Conservation (phyloP, 2,888 invertebrate species). For the Stenodema calcarata region DNA sequence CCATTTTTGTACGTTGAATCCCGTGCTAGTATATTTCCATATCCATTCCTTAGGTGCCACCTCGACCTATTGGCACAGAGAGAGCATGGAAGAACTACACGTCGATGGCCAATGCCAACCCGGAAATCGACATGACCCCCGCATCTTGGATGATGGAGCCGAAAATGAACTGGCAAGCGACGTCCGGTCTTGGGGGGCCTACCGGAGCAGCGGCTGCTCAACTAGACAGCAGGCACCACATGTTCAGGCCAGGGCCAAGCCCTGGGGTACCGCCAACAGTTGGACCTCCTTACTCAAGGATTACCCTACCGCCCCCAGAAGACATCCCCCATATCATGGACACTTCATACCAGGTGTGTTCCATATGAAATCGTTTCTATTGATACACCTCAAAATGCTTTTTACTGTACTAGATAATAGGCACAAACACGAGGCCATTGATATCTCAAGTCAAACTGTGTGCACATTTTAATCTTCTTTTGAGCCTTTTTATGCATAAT, state of each 20-base stretch:
- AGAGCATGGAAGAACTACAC: slow-evolving; percentile 72
- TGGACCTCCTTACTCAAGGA: slow-evolving; percentile 50
- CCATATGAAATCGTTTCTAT: neutral
- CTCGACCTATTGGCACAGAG: slow-evolving; percentile 74
- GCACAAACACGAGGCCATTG: no score
- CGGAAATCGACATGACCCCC: slow-evolving; percentile 61
- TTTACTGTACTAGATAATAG: no score
- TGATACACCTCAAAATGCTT: no score
- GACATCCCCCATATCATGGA: slow-evolving; percentile 55
- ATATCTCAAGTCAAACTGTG: no score
- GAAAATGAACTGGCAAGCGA: slow-evolving; percentile 56
- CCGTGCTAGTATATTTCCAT: no score
- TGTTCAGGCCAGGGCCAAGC: slow-evolving; percentile 52
- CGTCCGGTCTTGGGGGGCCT: slow-evolving; percentile 1
- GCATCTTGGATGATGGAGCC: slow-evolving; percentile 62
- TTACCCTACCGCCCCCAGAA: slow-evolving; percentile 51
- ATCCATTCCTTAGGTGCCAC: slow-evolving; percentile 61
- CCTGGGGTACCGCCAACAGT: slow-evolving; percentile 42
- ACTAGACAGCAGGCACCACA: slow-evolving; percentile 49
- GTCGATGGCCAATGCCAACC: slow-evolving; percentile 39
- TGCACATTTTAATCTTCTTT: no score
- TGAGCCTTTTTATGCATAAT: no score
- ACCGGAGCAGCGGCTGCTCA: slow-evolving; percentile 7
- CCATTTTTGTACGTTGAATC: no score
- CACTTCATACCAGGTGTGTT: slow-evolving; percentile 54